Evolutionary conservation across 1,140 invertebrate genomes (phyloP).

Genomic region (Harlomillsia oculata): DNA sequence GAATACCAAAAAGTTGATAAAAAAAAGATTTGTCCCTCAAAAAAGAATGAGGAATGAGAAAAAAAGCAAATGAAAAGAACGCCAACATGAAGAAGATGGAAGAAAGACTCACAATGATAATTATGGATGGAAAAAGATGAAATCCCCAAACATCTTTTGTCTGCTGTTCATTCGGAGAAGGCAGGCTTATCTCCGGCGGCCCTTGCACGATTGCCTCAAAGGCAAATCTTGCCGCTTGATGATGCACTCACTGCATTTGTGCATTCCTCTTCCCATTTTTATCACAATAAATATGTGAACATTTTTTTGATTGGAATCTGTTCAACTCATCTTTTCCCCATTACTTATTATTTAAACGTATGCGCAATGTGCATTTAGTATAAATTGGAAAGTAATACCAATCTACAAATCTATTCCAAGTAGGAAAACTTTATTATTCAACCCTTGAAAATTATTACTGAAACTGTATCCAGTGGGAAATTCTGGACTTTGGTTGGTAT

Average conservation of each 20-base stretch:
- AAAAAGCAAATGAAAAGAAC: background rate
- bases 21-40: too few relatives aligned
- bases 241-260: background rate
- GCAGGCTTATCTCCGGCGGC: slow-evolving; percentile 3
- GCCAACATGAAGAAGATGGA: slow-evolving; percentile 9
- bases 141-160: slow-evolving; percentile 8
- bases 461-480: too few relatives aligned
- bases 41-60: background rate
- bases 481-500: too few relatives aligned
- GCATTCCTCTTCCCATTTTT: slow-evolving; percentile 12
- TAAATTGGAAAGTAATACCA: too few relatives aligned
- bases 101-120: slow-evolving; percentile 10
- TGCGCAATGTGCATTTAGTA: too few relatives aligned
- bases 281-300: slow-evolving; percentile 19
- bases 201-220: slow-evolving; percentile 15
- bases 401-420: too few relatives aligned
- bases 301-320: slow-evolving; percentile 16
- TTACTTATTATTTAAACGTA: slow-evolving; percentile 2
- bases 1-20: too few relatives aligned
- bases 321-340: slow-evolving; percentile 10
- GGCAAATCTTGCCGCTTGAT: slow-evolving; percentile 13
- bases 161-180: too few relatives aligned
- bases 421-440: too few relatives aligned
- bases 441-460: too few relatives aligned
- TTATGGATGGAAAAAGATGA: slow-evolving; percentile 4